Percentiles rank a stretch among this genome's conserved stretches.
Evolutionary conservation across 1,140 invertebrate species (phyloP).

Genomic region (silkworm (Bombyx mori)): ASM3026992v2 NC_085118.1:10773001-10773500

Average conservation of each 20-base stretch:
- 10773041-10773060: conserved; percentile 63
- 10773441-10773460: too few species aligned
- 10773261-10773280: conserved; percentile 57
- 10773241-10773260: conserved; percentile 63
- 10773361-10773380: too few species aligned
- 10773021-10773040: conserved; percentile 71
- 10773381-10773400: too few species aligned
- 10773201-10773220: conserved; percentile 49
- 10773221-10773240: conserved; percentile 30
- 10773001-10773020: conserved; percentile 71
- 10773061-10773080: conserved; percentile 66
- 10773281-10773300: conserved; percentile 60
- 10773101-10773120: conserved; percentile 42
- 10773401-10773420: too few species aligned
- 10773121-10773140: conserved; percentile 43
- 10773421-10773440: too few species aligned
- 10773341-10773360: conserved; percentile 38
- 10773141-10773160: conserved; percentile 51
- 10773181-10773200: conserved; percentile 35
- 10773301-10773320: conserved; percentile 24
- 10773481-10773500: too few species aligned
- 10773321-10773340: conserved; percentile 49
- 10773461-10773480: too few species aligned
- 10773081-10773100: conserved; percentile 40
- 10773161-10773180: conserved; percentile 35